Conservation (phyloP, 2,113 vertebrate genomes). For the Callaeas wilsoni region DNA sequence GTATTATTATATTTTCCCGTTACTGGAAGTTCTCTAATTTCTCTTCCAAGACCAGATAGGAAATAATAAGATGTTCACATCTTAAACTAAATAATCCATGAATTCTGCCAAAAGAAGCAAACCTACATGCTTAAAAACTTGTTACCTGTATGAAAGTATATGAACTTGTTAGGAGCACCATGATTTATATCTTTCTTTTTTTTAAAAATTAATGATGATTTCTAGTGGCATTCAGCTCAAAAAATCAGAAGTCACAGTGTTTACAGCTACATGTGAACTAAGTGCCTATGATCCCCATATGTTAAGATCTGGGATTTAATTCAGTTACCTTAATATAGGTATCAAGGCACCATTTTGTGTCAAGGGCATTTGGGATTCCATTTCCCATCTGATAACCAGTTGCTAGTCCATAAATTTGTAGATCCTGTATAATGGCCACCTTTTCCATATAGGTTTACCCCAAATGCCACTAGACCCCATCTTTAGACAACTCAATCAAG, state of each 20-base stretch:
- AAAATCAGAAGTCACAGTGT: not conserved
- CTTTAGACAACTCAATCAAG: not conserved
- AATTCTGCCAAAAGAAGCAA: not conserved
- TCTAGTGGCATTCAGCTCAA: not conserved
- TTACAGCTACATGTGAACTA: not conserved
- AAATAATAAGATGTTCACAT: not conserved
- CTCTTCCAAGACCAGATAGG: not conserved
- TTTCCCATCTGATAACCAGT: not conserved
- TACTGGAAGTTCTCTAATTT: not conserved
- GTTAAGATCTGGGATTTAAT: not conserved
- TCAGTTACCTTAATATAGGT: not conserved
- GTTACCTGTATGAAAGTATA: not conserved
- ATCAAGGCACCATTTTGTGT: not conserved
- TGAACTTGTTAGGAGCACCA: not conserved
- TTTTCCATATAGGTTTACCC: not conserved
- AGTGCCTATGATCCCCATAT: not conserved
- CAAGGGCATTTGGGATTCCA: not conserved
- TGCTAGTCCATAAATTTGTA: not conserved
- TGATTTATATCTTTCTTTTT: not conserved
- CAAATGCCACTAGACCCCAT: not conserved
- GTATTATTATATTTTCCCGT: not conserved
- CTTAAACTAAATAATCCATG: not conserved
- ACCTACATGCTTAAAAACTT: not conserved
- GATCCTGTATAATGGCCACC: not conserved
- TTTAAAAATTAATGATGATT: not conserved